Base-by-base conservation (phyloP, 2,113 vertebrate species). In the Apus apus region DNA sequence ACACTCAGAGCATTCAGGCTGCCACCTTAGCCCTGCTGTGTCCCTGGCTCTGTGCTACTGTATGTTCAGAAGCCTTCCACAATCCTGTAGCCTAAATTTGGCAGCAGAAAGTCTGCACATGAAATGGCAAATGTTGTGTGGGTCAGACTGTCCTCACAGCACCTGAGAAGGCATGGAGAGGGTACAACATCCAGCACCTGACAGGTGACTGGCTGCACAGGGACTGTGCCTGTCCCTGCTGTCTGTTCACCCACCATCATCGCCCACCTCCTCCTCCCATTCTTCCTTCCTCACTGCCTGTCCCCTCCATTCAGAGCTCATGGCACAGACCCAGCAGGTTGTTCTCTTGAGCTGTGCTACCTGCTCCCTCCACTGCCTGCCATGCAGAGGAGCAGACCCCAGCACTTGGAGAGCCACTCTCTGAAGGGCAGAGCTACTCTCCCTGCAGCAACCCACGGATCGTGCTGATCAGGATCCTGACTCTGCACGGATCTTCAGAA, bases 151-250 rank as follows among this genome's bases (percentile, higher is more conserved):
- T 45, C 83, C 54, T 13, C 11, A 22, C 2, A 2, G 77, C 23
- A 38, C 10, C 1, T 3, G 45, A 34, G 34, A 56, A 50, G 51
- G 32, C 25, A 40, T 32, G 29, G 15, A 81, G 38, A 87, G 48
- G 27, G 21, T 36, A 11, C 50, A 30, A 36, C 16, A 13, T 1
- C 6, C 4, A 57, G 30, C 5, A 6, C 3, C 26, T 1, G 48
- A 45, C 30, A 66, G 12, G 11, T 1, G 4, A 57, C 45, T 5
- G 29, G 22, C 32, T 46, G 67, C 45, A 25, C 25, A 54, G 40
- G 1, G 2, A 61, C 60, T 23, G 7, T 2, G 3, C 36, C 10
- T 25, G 32, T 51, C 25, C 43, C 20, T 0, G 0, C 43, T 48
- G 34, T 9, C 60, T 30, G 43, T 62, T 32, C 62, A 58, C 50